Conservation (phyloP, 2,113 vertebrate genomes). For the Dasypus novemcinctus region DNA sequence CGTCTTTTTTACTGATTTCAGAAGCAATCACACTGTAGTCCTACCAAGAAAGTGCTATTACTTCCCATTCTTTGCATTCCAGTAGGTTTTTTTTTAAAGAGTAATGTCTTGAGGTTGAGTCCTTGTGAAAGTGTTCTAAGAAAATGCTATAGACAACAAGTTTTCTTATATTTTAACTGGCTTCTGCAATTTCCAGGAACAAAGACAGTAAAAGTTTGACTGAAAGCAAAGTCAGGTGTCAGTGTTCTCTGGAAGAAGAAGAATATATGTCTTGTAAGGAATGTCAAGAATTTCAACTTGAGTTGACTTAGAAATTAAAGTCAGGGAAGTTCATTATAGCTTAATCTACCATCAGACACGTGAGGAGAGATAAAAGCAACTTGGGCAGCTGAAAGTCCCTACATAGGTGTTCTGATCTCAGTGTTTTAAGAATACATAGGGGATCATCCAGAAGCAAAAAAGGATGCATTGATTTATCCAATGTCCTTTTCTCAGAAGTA, state of each 20-base stretch:
- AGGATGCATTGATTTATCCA: neutral
- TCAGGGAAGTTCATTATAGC: neutral
- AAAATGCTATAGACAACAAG: neutral
- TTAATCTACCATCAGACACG: neutral
- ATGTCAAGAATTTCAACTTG: neutral
- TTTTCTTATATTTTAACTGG: neutral
- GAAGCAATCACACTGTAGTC: neutral
- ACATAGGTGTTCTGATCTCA: neutral
- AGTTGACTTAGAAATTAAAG: neutral
- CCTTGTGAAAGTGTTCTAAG: neutral
- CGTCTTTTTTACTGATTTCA: neutral
- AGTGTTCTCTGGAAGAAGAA: neutral
- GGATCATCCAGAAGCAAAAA: neutral
- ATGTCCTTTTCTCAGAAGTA: neutral
- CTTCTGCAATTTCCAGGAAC: neutral
- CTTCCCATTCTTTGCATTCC: neutral
- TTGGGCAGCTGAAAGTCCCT: neutral
- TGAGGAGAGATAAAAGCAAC: neutral
- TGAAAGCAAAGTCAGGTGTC: neutral
- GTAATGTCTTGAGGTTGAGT: neutral
- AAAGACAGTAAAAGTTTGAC: neutral
- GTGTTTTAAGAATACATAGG: neutral
- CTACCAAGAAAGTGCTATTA: neutral
- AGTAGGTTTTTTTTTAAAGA: neutral
- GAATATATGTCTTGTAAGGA: neutral